Conservation (phyloP, 2,888 invertebrate species). For the Suillia variegata region DNA sequence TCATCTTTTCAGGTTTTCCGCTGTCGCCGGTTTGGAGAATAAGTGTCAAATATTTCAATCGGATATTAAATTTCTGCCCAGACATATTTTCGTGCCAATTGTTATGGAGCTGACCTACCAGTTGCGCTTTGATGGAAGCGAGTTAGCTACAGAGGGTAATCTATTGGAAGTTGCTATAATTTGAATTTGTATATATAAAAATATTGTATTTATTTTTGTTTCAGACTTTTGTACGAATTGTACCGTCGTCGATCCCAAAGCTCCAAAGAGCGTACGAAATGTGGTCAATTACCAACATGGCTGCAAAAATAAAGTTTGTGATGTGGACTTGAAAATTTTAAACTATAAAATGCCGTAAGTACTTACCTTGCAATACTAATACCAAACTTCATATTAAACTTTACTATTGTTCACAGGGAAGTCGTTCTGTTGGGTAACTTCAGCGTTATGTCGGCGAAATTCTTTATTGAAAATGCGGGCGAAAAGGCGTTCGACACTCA, state of each 20-base stretch:
- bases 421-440: too few species aligned
- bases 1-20: too few species aligned
- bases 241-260: conserved; percentile 32
- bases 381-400: not conserved
- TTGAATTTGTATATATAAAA: not conserved
- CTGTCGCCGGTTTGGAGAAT: not conserved
- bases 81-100: conserved; percentile 27
- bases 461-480: conserved; percentile 52
- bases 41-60: not conserved
- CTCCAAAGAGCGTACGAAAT: conserved; percentile 18
- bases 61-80: not conserved
- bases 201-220: not conserved
- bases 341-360: conserved; percentile 16
- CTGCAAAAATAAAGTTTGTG: conserved; percentile 5
- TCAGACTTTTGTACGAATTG: conserved; percentile 38
- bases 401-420: too few species aligned
- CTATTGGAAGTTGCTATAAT: not conserved
- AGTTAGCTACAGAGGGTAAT: conserved; percentile 11
- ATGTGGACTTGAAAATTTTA: conserved; percentile 6
- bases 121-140: conserved; percentile 21
- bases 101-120: conserved; percentile 32
- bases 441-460: too few species aligned
- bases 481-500: conserved; percentile 58
- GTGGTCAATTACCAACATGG: conserved; percentile 20
- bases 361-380: too few species aligned